Conservation (phyloP, 2,888 invertebrate genomes). For the Hydriomena furcata region DNA sequence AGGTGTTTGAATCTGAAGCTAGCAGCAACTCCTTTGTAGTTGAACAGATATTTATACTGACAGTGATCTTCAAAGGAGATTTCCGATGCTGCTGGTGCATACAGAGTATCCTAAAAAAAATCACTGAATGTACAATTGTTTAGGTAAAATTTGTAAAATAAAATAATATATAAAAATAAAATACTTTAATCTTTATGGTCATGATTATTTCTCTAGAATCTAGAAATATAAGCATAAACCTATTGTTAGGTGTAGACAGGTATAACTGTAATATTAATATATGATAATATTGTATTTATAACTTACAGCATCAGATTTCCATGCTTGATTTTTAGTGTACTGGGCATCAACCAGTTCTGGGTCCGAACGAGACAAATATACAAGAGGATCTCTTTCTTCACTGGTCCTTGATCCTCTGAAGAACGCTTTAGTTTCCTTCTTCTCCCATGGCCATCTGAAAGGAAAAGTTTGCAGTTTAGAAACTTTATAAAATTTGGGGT, state of each 20-base stretch:
- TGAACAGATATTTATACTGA: conserved; percentile 96
- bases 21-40: conserved; percentile 98
- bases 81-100: conserved; percentile 92
- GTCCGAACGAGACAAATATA: conserved; percentile 89
- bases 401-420: conserved; percentile 98
- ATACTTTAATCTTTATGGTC: too few relatives aligned
- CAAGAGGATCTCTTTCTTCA: conserved; percentile 93
- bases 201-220: too few relatives aligned
- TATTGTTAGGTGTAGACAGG: too few relatives aligned
- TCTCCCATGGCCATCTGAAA: conserved; percentile 87
- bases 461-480: not conserved
- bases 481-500: too few relatives aligned
- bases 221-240: too few relatives aligned
- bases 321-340: conserved; percentile 99
- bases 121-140: not conserved
- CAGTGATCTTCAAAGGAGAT: conserved; percentile 96
- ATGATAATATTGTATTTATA: too few relatives aligned
- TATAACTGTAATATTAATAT: too few relatives aligned
- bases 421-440: conserved; percentile 89
- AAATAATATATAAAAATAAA: too few relatives aligned
- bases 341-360: conserved; percentile 94
- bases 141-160: too few relatives aligned
- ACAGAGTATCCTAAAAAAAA: conserved; percentile 90
- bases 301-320: conserved; percentile 93
- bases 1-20: conserved; percentile 98